Evolutionary conservation across 2,113 vertebrate species (phyloP).

Genomic region (Myotis davidii): DNA sequence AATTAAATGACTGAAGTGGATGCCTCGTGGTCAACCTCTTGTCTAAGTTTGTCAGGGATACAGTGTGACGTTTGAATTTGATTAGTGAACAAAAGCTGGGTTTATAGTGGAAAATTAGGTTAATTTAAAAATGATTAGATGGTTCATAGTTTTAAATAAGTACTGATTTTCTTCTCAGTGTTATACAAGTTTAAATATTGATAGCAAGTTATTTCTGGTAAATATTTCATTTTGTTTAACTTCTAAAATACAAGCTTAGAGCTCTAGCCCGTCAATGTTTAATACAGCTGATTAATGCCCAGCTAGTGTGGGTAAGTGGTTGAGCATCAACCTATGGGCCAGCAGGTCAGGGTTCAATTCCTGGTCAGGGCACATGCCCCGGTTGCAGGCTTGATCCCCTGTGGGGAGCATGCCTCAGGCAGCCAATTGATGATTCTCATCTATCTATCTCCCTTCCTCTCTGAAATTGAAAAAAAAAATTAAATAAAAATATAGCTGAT

Average conservation of each 20-base stretch:
- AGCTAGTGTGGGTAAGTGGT: no score
- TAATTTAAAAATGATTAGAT: background rate
- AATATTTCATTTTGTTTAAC: background rate
- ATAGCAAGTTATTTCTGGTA: background rate
- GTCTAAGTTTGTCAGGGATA: background rate
- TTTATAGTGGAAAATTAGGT: background rate
- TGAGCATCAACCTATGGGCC: no score
- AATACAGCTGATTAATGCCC: background rate
- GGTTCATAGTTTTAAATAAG: background rate
- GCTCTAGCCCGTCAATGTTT: background rate
- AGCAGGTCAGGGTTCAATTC: no score
- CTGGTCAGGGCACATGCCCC: no score
- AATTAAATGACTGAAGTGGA: background rate
- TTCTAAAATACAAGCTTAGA: background rate
- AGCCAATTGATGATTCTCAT: no score
- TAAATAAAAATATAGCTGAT: no score
- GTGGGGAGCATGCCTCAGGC: no score
- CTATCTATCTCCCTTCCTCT: no score
- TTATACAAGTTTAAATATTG: background rate
- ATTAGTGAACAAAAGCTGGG: background rate
- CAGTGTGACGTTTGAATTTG: background rate
- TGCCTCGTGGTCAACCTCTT: background rate
- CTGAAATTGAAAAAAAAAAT: no score
- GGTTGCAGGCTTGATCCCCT: no score
- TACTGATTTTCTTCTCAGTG: background rate